Conservation (phyloP, 2,888 invertebrate species). For the Drosophila limbata region DNA sequence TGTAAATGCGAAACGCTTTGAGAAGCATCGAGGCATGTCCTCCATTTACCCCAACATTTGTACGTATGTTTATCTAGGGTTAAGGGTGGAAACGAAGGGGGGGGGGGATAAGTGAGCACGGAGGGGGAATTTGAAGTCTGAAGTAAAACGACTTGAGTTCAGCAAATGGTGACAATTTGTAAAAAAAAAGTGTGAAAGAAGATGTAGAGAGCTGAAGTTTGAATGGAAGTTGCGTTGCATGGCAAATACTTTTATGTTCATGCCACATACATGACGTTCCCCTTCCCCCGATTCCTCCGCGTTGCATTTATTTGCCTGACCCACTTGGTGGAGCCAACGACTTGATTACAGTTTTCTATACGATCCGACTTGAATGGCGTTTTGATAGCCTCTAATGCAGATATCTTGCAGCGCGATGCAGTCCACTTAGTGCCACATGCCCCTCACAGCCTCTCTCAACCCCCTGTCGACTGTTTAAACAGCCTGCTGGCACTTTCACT, state of each 20-base stretch:
- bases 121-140: not conserved
- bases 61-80: slow-evolving; percentile 27
- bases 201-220: slow-evolving; percentile 18
- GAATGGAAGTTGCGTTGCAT: slow-evolving; percentile 52
- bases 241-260: slow-evolving; percentile 65
- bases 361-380: slow-evolving; percentile 67
- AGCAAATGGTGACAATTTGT: slow-evolving; percentile 78
- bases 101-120: no score
- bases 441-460: not conserved
- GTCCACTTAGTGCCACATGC: slow-evolving; percentile 66
- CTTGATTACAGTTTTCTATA: slow-evolving; percentile 74
- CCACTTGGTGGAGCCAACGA: slow-evolving; percentile 64
- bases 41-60: slow-evolving; percentile 26
- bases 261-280: slow-evolving; percentile 31
- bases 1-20: slow-evolving; percentile 51
- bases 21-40: slow-evolving; percentile 42
- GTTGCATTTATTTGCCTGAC: slow-evolving; percentile 67
- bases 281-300: not conserved
- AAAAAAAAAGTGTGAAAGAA: slow-evolving; percentile 39
- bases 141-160: slow-evolving; percentile 21
- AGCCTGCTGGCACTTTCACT: slow-evolving; percentile 65
- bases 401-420: slow-evolving; percentile 74
- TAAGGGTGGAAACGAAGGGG: not conserved
- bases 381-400: slow-evolving; percentile 77
- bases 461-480: slow-evolving; percentile 18